Percentiles rank a stretch among this genome's conserved stretches.
Evolutionary conservation across 2,888 invertebrate species (phyloP).

Genomic region (Eustalomyia histrio): DNA sequence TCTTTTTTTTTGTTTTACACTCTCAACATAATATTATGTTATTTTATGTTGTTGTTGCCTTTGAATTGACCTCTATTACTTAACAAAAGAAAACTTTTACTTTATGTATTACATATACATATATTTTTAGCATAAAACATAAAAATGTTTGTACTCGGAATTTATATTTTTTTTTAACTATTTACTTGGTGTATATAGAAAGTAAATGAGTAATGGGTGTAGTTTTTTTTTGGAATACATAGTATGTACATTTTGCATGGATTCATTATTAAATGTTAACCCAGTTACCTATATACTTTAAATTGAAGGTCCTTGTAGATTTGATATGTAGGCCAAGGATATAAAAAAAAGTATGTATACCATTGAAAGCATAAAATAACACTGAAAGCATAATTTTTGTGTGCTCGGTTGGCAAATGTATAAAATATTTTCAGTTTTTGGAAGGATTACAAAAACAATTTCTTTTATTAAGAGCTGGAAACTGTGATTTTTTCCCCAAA

Average conservation of each 20-base stretch:
- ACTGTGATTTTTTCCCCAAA: no score
- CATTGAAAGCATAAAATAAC: conserved; percentile 54
- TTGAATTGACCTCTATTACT: conserved; percentile 77
- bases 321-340: conserved; percentile 55
- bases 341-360: conserved; percentile 40
- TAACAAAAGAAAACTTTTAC: conserved; percentile 33
- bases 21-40: conserved; percentile 38
- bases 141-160: not conserved
- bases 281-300: conserved; percentile 44
- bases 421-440: no score
- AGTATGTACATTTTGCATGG: no score
- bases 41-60: conserved; percentile 72
- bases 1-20: conserved; percentile 23
- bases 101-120: not conserved
- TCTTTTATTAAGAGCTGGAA: no score
- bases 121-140: not conserved
- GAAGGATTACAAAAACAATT: no score
- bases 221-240: no score
- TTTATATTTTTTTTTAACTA: not conserved
- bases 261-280: conserved; percentile 18
- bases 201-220: no score
- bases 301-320: conserved; percentile 56
- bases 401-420: no score
- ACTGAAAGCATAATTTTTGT: not conserved
- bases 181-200: not conserved